phyloP scores from a whole-genome alignment of 2,888 invertebrate species.

The Cyclophora punctaria region DNA sequence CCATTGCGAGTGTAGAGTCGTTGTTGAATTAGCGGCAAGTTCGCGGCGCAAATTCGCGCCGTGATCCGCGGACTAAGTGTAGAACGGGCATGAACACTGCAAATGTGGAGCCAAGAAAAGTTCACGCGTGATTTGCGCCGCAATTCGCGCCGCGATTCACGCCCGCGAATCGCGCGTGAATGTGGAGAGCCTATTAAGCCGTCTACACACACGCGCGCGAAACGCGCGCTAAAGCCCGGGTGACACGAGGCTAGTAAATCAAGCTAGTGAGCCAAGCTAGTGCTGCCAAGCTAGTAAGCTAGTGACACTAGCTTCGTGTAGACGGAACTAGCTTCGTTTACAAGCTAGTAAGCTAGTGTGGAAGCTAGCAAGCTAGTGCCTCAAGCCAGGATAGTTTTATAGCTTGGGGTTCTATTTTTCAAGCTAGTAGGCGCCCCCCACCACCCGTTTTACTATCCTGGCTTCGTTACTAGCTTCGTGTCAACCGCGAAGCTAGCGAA shows the following conservation, averaged over 20 bases:
- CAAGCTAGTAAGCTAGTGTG: constrained; percentile 7
- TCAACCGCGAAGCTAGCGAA: constrained; percentile 7
- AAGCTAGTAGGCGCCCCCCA: constrained; percentile 6
- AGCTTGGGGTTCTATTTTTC: constrained; percentile 10
- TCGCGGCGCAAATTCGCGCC: too few relatives aligned
- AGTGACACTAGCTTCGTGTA: constrained; percentile 9
- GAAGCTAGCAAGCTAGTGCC: constrained; percentile 9
- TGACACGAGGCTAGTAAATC: constrained; percentile 9
- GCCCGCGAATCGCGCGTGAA: too few relatives aligned
- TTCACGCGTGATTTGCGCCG: not conserved
- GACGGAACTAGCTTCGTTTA: constrained; percentile 9
- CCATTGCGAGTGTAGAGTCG: too few relatives aligned
- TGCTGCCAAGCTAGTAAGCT: constrained; percentile 3
- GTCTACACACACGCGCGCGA: too few relatives aligned
- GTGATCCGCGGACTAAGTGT: too few relatives aligned
- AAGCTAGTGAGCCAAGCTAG: constrained; percentile 5
- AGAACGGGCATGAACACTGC: not conserved
- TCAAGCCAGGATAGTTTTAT: constrained; percentile 11
- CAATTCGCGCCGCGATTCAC: too few relatives aligned
- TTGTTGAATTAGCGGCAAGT: too few relatives aligned
- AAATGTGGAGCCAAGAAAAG: constrained; percentile 1
- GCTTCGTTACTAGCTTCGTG: constrained; percentile 7
- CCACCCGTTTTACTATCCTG: constrained; percentile 8
- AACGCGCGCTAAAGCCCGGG: constrained; percentile 3
- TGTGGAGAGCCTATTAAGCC: too few relatives aligned